phyloP scores from a whole-genome alignment of 1,140 invertebrate species.

The Helicoverpa armigera region DNA sequence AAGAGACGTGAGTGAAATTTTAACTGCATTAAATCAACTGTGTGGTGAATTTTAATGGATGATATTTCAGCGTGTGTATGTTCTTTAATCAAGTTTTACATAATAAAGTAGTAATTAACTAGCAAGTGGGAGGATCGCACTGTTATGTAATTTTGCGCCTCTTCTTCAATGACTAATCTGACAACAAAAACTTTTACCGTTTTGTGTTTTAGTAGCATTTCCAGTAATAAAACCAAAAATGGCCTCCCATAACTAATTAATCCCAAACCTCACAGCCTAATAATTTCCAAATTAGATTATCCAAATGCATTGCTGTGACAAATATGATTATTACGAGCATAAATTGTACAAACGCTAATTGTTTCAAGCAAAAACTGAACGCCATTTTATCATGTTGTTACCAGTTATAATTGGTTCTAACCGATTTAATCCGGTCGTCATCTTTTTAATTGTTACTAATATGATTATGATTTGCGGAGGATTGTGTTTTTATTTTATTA shows the following conservation, averaged over 20 bases:
- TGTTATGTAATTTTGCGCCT: no score
- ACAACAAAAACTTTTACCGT: no score
- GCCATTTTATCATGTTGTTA: conserved; percentile 43
- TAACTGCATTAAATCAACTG: not conserved
- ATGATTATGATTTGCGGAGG: not conserved
- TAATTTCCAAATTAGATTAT: conserved; percentile 24
- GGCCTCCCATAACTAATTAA: not conserved
- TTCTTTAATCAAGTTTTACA: not conserved
- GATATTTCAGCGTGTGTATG: not conserved
- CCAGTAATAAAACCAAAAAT: not conserved
- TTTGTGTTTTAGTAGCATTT: not conserved
- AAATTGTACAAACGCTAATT: conserved; percentile 42
- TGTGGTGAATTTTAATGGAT: conserved; percentile 20
- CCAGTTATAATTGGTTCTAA: conserved; percentile 51
- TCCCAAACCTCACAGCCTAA: not conserved
- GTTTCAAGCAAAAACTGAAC: conserved; percentile 13
- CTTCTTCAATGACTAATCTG: no score
- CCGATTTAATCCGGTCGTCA: conserved; percentile 51
- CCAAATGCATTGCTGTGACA: conserved; percentile 42
- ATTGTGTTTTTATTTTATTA: not conserved
- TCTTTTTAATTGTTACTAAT: conserved; percentile 6
- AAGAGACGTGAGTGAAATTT: conserved; percentile 18
- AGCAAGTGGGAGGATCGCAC: no score
- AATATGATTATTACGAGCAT: conserved; percentile 54
- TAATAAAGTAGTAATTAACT: no score